Conservation (phyloP, 2,797 vertebrate genomes). For the Xiphophorus birchmanni region DNA sequence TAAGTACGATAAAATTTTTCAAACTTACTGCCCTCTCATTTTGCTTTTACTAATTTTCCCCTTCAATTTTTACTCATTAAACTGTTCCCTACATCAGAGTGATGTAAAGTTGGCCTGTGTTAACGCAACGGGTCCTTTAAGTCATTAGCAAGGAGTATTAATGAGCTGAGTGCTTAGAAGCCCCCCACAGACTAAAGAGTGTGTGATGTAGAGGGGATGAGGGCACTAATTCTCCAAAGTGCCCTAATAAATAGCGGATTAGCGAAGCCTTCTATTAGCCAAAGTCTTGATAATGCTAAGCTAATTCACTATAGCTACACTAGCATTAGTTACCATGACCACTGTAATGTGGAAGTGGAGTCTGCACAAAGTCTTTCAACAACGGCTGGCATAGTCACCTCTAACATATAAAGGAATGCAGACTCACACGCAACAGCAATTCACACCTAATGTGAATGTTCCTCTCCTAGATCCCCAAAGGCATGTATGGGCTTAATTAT, state of each 20-base stretch:
- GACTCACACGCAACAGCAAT: not conserved
- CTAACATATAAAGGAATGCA: slow-evolving; percentile 25
- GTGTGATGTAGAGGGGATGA: slow-evolving; percentile 72
- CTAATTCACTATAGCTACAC: slow-evolving; percentile 60
- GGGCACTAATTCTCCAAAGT: slow-evolving; percentile 78
- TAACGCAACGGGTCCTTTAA: slow-evolving; percentile 58
- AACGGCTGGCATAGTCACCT: slow-evolving; percentile 48
- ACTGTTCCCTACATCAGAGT: slow-evolving; percentile 45
- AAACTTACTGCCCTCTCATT: slow-evolving; percentile 10
- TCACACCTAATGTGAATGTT: not conserved
- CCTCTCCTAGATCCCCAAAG: slow-evolving; percentile 1
- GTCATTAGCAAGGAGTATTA: slow-evolving; percentile 67
- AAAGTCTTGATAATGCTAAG: slow-evolving; percentile 72
- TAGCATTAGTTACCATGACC: slow-evolving; percentile 46
- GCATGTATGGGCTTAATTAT: slow-evolving; percentile 12
- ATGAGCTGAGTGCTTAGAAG: slow-evolving; percentile 59
- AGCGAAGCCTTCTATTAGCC: slow-evolving; percentile 73
- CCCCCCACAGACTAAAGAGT: slow-evolving; percentile 63
- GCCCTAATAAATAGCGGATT: slow-evolving; percentile 79
- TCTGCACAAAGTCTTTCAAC: slow-evolving; percentile 38
- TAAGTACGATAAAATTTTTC: slow-evolving; percentile 14
- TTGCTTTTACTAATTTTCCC: slow-evolving; percentile 6
- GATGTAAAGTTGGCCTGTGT: slow-evolving; percentile 49
- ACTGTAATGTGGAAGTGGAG: slow-evolving; percentile 29
- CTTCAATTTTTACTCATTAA: slow-evolving; percentile 19